Evolutionary conservation across 2,888 invertebrate species (phyloP).

Genomic region (Lysandra coridon): DNA sequence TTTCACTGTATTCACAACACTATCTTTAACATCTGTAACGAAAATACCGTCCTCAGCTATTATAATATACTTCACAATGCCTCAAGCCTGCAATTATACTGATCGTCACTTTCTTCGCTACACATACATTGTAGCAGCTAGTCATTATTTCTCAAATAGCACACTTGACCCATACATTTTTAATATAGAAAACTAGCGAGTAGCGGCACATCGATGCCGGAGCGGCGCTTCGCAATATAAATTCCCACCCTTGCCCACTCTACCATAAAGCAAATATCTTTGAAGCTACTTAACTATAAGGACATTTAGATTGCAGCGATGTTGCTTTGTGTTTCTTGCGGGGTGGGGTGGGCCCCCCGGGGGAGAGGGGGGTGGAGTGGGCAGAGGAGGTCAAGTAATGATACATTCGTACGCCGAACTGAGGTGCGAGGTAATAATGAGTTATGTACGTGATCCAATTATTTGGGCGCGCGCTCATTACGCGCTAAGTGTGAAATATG

Average conservation of each 20-base stretch:
- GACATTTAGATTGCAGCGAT: slow-evolving; percentile 31
- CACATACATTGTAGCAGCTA: neutral
- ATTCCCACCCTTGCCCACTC: slow-evolving; percentile 26
- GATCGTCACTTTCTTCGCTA: slow-evolving; percentile 8
- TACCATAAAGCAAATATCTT: slow-evolving; percentile 30
- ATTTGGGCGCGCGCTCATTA: slow-evolving; percentile 81
- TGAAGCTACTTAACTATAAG: slow-evolving; percentile 31
- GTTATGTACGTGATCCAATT: slow-evolving; percentile 82
- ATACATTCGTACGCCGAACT: slow-evolving; percentile 61
- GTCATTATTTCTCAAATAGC: neutral
- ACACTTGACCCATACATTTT: slow-evolving; percentile 1
- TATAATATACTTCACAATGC: neutral
- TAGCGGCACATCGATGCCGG: neutral
- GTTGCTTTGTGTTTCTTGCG: slow-evolving; percentile 32
- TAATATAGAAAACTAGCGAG: neutral
- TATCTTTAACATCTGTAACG: neutral
- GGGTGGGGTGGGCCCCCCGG: slow-evolving; percentile 35
- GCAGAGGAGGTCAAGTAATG: slow-evolving; percentile 40
- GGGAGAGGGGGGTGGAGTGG: slow-evolving; percentile 41
- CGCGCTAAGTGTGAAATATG: slow-evolving; percentile 81
- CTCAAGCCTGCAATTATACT: slow-evolving; percentile 1
- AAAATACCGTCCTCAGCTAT: neutral
- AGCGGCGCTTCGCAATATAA: slow-evolving; percentile 1
- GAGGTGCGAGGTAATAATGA: slow-evolving; percentile 81
- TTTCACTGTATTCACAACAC: neutral